phyloP scores from a whole-genome alignment of 2,888 invertebrate species.

The Orchesella flavescens region DNA sequence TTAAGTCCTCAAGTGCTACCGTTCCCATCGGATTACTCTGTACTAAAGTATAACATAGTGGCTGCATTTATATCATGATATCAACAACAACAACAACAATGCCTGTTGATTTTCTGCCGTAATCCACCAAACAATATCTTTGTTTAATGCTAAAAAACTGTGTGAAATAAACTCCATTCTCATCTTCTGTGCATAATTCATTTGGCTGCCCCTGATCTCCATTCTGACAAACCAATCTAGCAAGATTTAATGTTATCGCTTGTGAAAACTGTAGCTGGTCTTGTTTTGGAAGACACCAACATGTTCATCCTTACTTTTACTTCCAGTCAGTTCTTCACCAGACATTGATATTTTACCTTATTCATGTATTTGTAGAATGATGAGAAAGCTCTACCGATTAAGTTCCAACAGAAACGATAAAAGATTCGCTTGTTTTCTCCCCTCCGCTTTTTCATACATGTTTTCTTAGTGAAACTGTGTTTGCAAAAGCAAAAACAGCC shows the following conservation, averaged over 20 bases:
- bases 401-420: not conserved
- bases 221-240: constrained; percentile 24
- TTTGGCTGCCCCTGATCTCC: constrained; percentile 22
- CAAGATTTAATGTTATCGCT: constrained; percentile 51
- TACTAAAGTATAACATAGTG: too few species aligned
- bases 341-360: constrained; percentile 11
- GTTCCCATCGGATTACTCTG: too few species aligned
- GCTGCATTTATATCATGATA: too few species aligned
- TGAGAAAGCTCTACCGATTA: constrained; percentile 18
- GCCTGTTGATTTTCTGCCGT: too few species aligned
- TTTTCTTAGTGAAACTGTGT: not conserved
- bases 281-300: constrained; percentile 1
- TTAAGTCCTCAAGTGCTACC: too few species aligned
- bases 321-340: not conserved
- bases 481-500: too few species aligned
- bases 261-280: constrained; percentile 14
- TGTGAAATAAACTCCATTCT: not conserved
- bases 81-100: too few species aligned
- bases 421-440: not conserved
- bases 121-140: too few species aligned
- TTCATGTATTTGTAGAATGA: constrained; percentile 17
- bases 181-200: constrained; percentile 30
- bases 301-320: not conserved
- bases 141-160: too few species aligned
- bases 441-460: not conserved